A percentile compares a stretch with the other conserved stretches of the same genome.
Evolutionary conservation across 2,113 vertebrate genomes (phyloP).

Genomic region (Antennarius striatus): DNA sequence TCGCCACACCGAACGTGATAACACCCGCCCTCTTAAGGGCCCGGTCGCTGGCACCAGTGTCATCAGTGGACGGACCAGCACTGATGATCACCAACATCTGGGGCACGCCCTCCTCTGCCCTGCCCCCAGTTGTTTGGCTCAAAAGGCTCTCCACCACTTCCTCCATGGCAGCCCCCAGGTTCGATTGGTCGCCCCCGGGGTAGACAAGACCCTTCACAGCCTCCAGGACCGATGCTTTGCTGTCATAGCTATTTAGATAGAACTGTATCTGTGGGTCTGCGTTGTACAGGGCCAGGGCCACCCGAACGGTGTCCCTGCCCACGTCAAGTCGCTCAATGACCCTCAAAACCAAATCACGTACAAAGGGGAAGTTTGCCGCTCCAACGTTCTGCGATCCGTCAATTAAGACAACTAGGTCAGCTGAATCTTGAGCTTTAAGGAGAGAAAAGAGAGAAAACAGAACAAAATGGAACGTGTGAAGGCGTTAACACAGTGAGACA

Average conservation of each 20-base stretch:
- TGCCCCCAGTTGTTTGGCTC: constrained; percentile 86
- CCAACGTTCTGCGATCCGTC: constrained; percentile 98
- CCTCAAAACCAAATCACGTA: constrained; percentile 92
- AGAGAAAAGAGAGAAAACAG: constrained; percentile 76
- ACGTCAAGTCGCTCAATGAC: constrained; percentile 90
- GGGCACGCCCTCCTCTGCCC: constrained; percentile 89
- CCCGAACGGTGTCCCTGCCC: constrained; percentile 87
- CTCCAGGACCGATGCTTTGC: constrained; percentile 85
- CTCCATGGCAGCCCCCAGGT: constrained; percentile 89
- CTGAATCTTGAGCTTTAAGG: constrained; percentile 92
- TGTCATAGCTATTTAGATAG: constrained; percentile 87
- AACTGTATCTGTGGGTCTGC: constrained; percentile 85
- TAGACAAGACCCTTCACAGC: constrained; percentile 86
- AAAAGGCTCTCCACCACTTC: constrained; percentile 88
- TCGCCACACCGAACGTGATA: constrained; percentile 83
- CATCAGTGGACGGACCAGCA: constrained; percentile 90
- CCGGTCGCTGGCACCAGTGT: constrained; percentile 84
- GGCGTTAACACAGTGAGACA: constrained; percentile 87
- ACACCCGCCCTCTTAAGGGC: constrained; percentile 89
- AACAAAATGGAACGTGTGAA: constrained; percentile 94
- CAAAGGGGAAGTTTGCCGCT: constrained; percentile 88
- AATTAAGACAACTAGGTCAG: constrained; percentile 99
- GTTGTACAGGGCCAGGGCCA: constrained; percentile 91
- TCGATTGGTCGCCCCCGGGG: constrained; percentile 85
- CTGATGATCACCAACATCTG: constrained; percentile 92